phyloP scores from a whole-genome alignment of 2,113 vertebrate species.

The Ibidorhyncha struthersii region DNA sequence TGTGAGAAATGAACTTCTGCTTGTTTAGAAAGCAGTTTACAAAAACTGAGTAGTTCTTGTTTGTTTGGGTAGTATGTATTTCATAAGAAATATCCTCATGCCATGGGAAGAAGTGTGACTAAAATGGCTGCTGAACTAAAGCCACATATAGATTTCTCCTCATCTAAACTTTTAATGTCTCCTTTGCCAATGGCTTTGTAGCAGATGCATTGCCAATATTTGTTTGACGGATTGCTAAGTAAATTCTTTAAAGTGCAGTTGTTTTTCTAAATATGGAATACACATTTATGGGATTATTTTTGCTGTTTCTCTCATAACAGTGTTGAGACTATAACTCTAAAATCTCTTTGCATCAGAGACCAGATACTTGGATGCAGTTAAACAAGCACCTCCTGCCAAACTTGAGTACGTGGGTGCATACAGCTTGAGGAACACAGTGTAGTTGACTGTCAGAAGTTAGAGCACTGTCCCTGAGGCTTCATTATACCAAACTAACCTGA shows the following conservation, averaged over 20 bases:
- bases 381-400: neutral
- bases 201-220: neutral
- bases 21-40: neutral
- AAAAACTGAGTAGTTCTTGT: neutral
- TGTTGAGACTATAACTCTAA: neutral
- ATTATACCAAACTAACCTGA: neutral
- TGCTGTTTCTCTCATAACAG: neutral
- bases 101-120: neutral
- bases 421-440: neutral
- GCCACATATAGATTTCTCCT: neutral
- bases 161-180: neutral
- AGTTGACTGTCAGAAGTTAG: neutral
- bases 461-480: neutral
- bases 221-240: neutral
- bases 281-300: neutral
- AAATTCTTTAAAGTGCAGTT: neutral
- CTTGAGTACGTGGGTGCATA: neutral
- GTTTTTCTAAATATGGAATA: neutral
- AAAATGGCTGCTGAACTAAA: neutral
- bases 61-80: neutral
- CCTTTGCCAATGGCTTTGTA: neutral
- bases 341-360: neutral
- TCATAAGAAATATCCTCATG: neutral
- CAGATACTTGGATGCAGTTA: neutral
- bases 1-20: neutral